Percentiles rank a stretch among this genome's conserved stretches.
These are phyloP conservation scores for Cnemophilus loriae DNA, from an alignment of 2,113 vertebrate genomes.

Conservation along the genomic window DNA sequence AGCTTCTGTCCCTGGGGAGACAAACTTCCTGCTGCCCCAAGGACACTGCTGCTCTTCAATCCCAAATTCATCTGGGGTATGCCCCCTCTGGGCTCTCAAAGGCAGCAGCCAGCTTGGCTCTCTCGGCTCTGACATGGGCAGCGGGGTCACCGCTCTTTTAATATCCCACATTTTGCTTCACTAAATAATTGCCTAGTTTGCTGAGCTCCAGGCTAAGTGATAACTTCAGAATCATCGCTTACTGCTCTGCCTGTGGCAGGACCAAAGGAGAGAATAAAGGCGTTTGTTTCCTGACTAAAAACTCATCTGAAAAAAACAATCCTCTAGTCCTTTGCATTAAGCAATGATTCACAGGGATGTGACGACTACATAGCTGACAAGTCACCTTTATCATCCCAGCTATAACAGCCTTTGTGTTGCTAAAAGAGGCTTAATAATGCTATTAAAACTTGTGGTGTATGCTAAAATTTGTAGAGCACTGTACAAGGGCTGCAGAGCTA, in stretches of 20 bases:
- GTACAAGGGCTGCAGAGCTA: background rate
- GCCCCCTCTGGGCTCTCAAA: background rate
- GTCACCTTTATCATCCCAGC: background rate
- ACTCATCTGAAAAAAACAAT: background rate
- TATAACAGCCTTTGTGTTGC: background rate
- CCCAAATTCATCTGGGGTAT: background rate
- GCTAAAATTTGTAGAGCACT: background rate
- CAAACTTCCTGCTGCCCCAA: background rate
- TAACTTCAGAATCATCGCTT: background rate
- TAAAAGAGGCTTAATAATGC: background rate
- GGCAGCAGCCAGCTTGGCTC: background rate
- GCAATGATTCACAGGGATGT: background rate
- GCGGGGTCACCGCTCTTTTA: fast-evolving
- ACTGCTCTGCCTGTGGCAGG: background rate
- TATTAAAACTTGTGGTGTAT: background rate
- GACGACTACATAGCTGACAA: background rate
- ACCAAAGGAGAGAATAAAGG: background rate
- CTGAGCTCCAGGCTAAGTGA: background rate
- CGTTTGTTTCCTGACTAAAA: background rate
- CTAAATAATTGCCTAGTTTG: background rate
- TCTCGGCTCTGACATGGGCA: background rate
- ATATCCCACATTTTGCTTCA: background rate
- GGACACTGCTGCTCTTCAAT: background rate
- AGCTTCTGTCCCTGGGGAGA: background rate
- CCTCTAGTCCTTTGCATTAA: background rate